These are phyloP conservation scores for Hyla sarda DNA, from an alignment of 2,113 vertebrate genomes.

Conservation along the genomic window DNA sequence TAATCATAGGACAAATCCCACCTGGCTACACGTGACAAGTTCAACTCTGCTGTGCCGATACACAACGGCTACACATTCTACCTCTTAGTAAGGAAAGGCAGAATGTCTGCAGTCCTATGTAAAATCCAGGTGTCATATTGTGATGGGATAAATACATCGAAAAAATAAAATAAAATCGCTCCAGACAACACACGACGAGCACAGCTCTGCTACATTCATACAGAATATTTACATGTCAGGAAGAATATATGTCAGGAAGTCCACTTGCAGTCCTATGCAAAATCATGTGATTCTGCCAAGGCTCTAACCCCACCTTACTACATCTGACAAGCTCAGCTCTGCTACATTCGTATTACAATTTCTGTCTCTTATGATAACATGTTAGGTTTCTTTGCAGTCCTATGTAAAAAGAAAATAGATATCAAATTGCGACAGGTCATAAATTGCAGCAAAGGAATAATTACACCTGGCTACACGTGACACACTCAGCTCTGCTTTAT, in stretches of 20 bases:
- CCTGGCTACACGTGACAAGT: no score
- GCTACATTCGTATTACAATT: neutral
- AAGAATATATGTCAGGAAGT: neutral
- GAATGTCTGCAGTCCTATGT: no score
- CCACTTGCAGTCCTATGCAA: neutral
- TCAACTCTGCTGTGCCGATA: no score
- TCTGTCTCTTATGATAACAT: no score
- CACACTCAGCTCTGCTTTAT: no score
- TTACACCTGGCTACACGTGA: neutral
- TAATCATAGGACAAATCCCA: no score
- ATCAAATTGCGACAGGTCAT: neutral
- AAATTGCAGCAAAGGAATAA: neutral
- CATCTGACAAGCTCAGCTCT: neutral
- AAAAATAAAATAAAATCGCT: no score
- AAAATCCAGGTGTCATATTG: no score
- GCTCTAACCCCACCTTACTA: neutral
- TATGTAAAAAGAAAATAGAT: neutral
- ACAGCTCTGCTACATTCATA: neutral
- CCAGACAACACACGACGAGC: neutral
- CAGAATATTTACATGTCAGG: neutral
- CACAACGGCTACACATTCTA: no score
- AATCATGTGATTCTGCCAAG: neutral
- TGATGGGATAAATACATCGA: no score
- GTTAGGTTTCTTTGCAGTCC: neutral
- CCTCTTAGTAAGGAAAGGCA: no score